Base-by-base conservation (phyloP, 2,888 invertebrate species). In the Spodoptera littoralis region DNA sequence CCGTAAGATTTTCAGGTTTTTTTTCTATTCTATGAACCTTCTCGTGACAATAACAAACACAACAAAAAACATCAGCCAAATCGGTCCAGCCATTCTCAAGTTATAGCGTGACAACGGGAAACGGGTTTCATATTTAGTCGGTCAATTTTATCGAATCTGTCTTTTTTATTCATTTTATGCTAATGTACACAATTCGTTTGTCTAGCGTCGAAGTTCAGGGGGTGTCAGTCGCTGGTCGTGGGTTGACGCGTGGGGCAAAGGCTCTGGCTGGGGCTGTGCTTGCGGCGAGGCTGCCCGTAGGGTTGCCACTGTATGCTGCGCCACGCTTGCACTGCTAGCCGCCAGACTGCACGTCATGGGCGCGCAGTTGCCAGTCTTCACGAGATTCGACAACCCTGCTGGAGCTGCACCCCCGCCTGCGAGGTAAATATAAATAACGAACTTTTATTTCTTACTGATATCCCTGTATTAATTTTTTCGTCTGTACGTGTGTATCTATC, bases 361-460 rank as follows among this genome's bases (percentile, higher is more conserved):
- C 13, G 98, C 98, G 0, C 98, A 98, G 92, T 95, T 99, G 82
- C 99, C 99, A 8, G 98, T 99, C 70, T 99, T 99, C 90, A 99
- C 99, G 60, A 96, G 97, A 96, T 99, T 99, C 90, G 99, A 99
- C 95, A 99, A 99, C 95, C 99, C 99, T 12, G 99, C 99, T 42
- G 98, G 99, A 9, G 98, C 98, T 36, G 97, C 98, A 1, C 92
- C 96, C 8, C 96, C 97, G 9, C 99, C 99, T 11, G 90, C 92
- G 2, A 91, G 91, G 94, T 94, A 76, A 76, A 13, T 51, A 18
- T 44, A 5, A 27, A 36, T 8, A 9, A 36, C 36, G 2, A 6
- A 6, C 1, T 36, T 8, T 36, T 6, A 8, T 36, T 9, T 36
- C 1, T 36, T 36, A 2, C 1, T 9, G 8, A 8, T 36, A 36